Evolutionary conservation across 2,113 vertebrate genomes (phyloP).

Genomic region (Siniperca knerii): DNA sequence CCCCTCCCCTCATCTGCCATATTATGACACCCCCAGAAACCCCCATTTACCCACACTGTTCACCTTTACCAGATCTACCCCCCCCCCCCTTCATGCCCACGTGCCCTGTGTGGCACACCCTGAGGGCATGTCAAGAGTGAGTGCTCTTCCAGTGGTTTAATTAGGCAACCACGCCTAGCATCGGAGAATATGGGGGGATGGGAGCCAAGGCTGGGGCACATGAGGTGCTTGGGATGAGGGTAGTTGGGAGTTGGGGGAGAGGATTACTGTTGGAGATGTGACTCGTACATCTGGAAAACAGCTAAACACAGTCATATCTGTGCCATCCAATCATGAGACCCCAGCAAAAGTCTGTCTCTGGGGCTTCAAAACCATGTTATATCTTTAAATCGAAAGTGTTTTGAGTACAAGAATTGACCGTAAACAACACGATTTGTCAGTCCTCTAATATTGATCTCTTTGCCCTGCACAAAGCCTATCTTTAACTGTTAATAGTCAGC

Average conservation of each 20-base stretch:
- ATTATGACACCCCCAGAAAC: conserved; percentile 24
- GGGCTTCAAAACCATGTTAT: conserved; percentile 2
- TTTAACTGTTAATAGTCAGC: conserved; percentile 28
- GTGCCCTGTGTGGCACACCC: conserved; percentile 65
- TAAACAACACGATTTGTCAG: conserved; percentile 4
- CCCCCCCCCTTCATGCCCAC: conserved; percentile 39
- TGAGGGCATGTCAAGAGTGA: conserved; percentile 72
- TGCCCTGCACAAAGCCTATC: conserved; percentile 12
- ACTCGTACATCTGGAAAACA: conserved; percentile 39
- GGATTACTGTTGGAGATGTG: conserved; percentile 32
- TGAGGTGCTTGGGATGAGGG: conserved; percentile 41
- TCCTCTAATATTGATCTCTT: conserved; percentile 29
- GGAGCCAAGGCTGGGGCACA: conserved; percentile 38
- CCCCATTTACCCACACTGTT: conserved; percentile 28
- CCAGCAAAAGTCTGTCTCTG: conserved; percentile 37
- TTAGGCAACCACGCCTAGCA: conserved; percentile 69
- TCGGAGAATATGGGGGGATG: conserved; percentile 44
- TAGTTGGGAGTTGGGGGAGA: conserved; percentile 34
- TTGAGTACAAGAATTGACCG: neutral
- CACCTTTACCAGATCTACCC: conserved; percentile 48
- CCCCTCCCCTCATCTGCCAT: neutral
- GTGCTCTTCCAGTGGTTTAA: conserved; percentile 64
- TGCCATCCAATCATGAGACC: conserved; percentile 38
- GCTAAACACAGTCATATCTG: conserved; percentile 31
- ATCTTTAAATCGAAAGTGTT: neutral